Base-by-base conservation (phyloP, 1,140 invertebrate genomes). In the Carposina sasakii region DNA sequence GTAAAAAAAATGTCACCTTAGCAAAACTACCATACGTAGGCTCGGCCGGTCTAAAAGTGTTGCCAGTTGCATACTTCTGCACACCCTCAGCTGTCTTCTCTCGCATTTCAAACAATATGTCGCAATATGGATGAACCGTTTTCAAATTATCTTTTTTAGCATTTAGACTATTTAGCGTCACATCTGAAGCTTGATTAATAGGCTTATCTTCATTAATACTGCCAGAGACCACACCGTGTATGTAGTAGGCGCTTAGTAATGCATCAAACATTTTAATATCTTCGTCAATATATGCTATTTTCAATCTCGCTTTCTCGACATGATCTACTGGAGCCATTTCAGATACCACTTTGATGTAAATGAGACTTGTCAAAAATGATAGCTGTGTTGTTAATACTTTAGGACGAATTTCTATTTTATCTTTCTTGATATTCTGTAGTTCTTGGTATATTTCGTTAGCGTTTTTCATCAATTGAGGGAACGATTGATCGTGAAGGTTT, bases 301-400 rank as follows among this genome's bases (percentile, higher is more conserved):
- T 93, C 0, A 94, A 67, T 1, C 86, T 77, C 28, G 90, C 87
- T 67, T 94, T 94, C 36, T 91, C 87, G 0, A 93, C 88, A 1
- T 93, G 92, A 85, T 96, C 94, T 13, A 95, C 89, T 2, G 71
- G 59, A 49, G 64, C 79, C 8, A 85, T 60, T 66, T 85, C 74
- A 10, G 70, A 42, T 57, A 84, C 70, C 3, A 84, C 39, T 42
- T 62, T 67, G 0, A 72, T 22, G 1, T 85, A 63, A 0, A 88
- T 76, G 0, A 88, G 57, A 58, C 86, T 81, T 0, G 81, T 85
- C n/a, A 86, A 53, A 16, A 87, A 48, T 13, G 75, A 82, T 3
- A 88, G 47, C 59, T 88, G 69, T 1, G 85, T 51, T 3, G 71
- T 75, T 1, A 78, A 46, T 10, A 81, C 63, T 46, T 73, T 75